phyloP scores from a whole-genome alignment of 2,113 vertebrate species.

The Microcebus jonahi region DNA sequence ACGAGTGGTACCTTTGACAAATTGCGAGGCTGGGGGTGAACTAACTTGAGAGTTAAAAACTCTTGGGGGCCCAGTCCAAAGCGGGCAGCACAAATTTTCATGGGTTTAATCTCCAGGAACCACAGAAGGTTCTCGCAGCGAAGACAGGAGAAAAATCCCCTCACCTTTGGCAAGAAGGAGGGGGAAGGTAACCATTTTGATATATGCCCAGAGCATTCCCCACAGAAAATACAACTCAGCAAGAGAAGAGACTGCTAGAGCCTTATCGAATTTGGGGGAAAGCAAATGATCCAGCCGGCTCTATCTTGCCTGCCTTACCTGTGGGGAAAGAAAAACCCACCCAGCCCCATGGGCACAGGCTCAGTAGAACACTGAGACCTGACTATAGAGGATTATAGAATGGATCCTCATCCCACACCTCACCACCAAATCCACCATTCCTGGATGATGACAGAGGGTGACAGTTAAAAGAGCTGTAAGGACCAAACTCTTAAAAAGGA shows the following conservation, averaged over 20 bases:
- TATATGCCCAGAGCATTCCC: neutral
- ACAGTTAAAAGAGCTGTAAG: neutral
- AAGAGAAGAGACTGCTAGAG: neutral
- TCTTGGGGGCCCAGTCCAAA: neutral
- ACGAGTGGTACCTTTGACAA: too few species aligned
- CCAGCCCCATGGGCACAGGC: neutral
- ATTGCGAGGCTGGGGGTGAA: neutral
- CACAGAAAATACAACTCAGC: neutral
- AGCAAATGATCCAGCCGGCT: too few species aligned
- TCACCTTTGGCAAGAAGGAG: neutral
- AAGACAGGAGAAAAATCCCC: neutral
- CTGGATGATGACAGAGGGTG: too few species aligned
- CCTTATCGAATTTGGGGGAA: neutral
- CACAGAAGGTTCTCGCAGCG: neutral
- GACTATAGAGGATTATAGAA: too few species aligned
- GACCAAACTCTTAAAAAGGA: neutral
- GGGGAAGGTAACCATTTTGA: neutral
- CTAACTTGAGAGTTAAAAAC: neutral
- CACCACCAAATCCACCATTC: neutral
- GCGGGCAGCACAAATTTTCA: neutral
- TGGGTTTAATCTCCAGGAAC: neutral
- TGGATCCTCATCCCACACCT: too few species aligned
- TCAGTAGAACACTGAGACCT: neutral
- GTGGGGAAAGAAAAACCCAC: neutral
- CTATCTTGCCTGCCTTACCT: neutral